Evolutionary conservation across 2,113 vertebrate species (phyloP).

Genomic region (Marmota monax): DNA sequence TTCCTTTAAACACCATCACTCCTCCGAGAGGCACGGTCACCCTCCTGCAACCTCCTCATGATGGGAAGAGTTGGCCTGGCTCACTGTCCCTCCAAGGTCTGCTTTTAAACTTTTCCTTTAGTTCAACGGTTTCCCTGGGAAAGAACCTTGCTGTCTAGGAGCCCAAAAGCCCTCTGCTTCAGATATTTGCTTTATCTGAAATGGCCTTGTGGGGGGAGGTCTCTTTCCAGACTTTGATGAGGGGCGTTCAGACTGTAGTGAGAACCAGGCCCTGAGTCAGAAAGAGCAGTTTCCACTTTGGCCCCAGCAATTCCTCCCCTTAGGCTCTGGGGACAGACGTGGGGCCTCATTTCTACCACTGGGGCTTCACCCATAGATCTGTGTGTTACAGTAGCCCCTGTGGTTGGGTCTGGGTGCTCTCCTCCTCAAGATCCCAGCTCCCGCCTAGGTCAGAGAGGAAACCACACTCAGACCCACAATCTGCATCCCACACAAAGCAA

Average conservation of each 20-base stretch:
- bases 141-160: not conserved
- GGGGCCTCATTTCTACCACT: fast-evolving
- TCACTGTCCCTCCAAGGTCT: not conserved
- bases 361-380: fast-evolving
- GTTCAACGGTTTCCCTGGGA: not conserved
- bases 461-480: not conserved
- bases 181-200: not conserved
- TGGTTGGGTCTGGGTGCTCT: not conserved
- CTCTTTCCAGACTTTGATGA: not conserved
- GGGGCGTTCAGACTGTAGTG: fast-evolving
- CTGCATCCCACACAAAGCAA: not conserved
- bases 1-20: fast-evolving
- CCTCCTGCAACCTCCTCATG: not conserved
- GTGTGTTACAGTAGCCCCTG: not conserved
- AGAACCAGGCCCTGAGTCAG: not conserved
- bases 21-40: too few relatives aligned
- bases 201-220: too few relatives aligned
- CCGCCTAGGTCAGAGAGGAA: not conserved
- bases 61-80: not conserved
- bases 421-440: not conserved
- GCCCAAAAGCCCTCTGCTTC: not conserved
- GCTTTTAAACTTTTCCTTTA: too few relatives aligned
- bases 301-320: not conserved
- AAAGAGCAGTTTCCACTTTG: not conserved
- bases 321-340: not conserved